Percentiles rank a stretch among this genome's conserved stretches.
phyloP scores from a whole-genome alignment of 1,140 invertebrate genomes.

The Drosophila orena region DNA sequence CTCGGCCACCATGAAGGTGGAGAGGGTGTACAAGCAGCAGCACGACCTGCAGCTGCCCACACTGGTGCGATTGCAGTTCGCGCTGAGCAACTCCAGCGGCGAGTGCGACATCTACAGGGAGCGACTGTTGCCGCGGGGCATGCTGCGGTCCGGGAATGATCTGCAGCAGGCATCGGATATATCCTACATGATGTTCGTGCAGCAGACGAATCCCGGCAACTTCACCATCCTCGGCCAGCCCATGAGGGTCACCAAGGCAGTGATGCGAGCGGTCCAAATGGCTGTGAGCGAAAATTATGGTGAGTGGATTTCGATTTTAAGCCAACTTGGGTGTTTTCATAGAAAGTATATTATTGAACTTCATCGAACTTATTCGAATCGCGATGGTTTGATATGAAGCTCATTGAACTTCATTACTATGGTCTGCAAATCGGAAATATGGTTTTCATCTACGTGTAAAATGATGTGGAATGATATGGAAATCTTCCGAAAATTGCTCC shows the following conservation, averaged over 20 bases:
- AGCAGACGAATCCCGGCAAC: constrained; percentile 88
- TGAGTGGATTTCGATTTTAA: constrained; percentile 81
- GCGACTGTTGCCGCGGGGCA: constrained; percentile 77
- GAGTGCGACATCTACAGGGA: constrained; percentile 84
- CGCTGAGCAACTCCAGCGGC: constrained; percentile 71
- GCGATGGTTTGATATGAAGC: not conserved
- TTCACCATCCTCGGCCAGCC: constrained; percentile 88
- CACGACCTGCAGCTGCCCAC: constrained; percentile 85
- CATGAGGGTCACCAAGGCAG: constrained; percentile 86
- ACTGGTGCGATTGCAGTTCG: constrained; percentile 76
- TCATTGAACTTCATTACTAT: constrained; percentile 26
- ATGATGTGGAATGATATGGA: not conserved
- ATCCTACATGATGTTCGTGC: constrained; percentile 89
- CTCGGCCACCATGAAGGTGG: constrained; percentile 89
- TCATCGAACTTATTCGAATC: too few relatives aligned
- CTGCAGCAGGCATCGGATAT: constrained; percentile 87
- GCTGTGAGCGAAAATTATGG: constrained; percentile 87
- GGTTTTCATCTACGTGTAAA: not conserved
- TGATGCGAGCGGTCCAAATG: constrained; percentile 85
- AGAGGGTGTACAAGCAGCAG: constrained; percentile 88
- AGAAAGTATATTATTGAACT: too few relatives aligned
- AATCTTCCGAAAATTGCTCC: not conserved
- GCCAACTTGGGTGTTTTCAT: too few relatives aligned
- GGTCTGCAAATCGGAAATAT: not conserved
- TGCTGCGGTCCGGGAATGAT: constrained; percentile 86